Base-by-base conservation (phyloP, 1,140 invertebrate species). In the Brachionus manjavacas region DNA sequence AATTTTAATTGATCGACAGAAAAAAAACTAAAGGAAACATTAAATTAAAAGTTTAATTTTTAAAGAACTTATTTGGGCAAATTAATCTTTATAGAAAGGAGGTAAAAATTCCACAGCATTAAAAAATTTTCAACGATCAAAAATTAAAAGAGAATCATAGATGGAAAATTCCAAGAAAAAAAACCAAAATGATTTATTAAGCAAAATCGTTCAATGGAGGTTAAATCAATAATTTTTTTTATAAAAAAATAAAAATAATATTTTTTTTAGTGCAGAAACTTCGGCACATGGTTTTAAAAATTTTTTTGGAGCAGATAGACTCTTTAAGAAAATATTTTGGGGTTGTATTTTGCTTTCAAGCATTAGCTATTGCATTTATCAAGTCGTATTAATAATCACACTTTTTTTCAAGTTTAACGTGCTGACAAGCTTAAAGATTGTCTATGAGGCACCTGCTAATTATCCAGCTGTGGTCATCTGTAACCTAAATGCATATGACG, bases 401-500 rank as follows among this genome's bases (percentile, higher is more conserved):
- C 25, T 23, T 12, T 80, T 55, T 64, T 64, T 23, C 9, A 4
- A 52, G 35, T 52, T 52, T 64, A 25, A 52, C 12, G 76, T 80
- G 6, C 8, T 80, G 3, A 80, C 76, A 0, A 8, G 8, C 8
- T 14, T 23, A 31, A 52, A 9, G 1, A 35, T 52, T n/a, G 25
- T 55, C 7, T 20, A 64, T n/a, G 76, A 80, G 52, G 12, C 55
- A n/a, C 46, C 39, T 6, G 0, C 76, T 7, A n/a, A 46, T 14
- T 80, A 23, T 55, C 76, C 74, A 20, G 46, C 74, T 12, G 74
- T 78, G 11, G 46, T 11, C 14, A 43, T 78, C n/a, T 78, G 74
- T 41, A 78, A 78, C 23, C 25, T 78, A 16, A 78, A 78, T 43
- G n/a, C 74, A 3, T 78, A 20, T 20, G 35, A 78, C 35, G 64